These are phyloP conservation scores for Sussaba pulchella DNA, from an alignment of 2,888 invertebrate species.

Conservation along the genomic window DNA sequence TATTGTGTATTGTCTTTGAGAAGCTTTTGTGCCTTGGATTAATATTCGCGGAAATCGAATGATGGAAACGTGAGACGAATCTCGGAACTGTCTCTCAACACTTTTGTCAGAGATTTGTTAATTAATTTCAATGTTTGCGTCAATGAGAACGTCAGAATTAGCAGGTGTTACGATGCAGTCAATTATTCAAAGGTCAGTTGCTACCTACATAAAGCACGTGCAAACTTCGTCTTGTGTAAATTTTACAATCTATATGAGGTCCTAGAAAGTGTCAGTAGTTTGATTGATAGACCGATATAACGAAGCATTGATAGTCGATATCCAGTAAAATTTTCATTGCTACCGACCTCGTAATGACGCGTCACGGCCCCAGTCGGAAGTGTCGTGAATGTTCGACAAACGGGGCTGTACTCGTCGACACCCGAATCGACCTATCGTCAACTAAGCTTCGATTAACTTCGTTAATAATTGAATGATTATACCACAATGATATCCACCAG, in stretches of 20 bases:
- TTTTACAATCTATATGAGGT: neutral
- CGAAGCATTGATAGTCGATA: conserved; percentile 79
- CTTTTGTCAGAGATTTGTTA: too few species aligned
- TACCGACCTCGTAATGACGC: conserved; percentile 74
- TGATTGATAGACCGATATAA: conserved; percentile 78
- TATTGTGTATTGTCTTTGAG: conserved; percentile 11
- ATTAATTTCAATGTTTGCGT: neutral
- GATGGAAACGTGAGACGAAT: conserved; percentile 9
- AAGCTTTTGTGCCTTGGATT: conserved; percentile 24
- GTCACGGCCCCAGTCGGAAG: conserved; percentile 53
- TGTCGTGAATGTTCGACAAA: conserved; percentile 44
- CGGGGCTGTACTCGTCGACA: conserved; percentile 74
- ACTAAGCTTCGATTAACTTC: conserved; percentile 81
- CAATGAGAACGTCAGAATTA: neutral
- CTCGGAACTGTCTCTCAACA: too few species aligned
- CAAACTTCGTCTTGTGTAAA: neutral
- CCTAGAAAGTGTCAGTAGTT: conserved; percentile 25
- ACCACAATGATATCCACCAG: conserved; percentile 49
- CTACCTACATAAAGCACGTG: too few species aligned
- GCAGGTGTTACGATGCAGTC: neutral
- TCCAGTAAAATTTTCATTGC: conserved; percentile 81
- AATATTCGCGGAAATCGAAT: neutral
- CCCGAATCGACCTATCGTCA: conserved; percentile 68
- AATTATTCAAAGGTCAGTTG: neutral
- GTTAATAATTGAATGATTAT: conserved; percentile 80